Evolutionary conservation across 1,140 invertebrate species (phyloP).

Genomic region (Littorina saxatilis): DNA sequence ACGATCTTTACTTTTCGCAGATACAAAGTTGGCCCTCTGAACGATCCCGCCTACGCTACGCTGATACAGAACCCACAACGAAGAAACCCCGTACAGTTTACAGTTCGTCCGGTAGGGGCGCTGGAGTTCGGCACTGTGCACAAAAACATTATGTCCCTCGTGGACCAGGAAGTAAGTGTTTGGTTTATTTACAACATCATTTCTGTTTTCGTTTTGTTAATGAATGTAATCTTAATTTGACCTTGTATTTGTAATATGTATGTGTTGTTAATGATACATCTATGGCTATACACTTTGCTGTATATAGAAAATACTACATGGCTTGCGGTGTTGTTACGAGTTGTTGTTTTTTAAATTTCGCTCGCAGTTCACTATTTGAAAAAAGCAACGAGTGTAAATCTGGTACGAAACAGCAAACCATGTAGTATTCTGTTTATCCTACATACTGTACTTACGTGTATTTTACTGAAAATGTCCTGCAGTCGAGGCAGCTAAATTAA

Average conservation of each 20-base stretch:
- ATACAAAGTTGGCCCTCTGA: conserved; percentile 38
- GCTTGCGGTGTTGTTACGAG: too few relatives aligned
- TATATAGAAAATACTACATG: not conserved
- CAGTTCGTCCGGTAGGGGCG: conserved; percentile 40
- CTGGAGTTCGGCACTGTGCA: conserved; percentile 38
- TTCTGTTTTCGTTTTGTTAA: not conserved
- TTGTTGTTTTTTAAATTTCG: too few relatives aligned
- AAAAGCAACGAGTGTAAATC: too few relatives aligned
- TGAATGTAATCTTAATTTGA: too few relatives aligned
- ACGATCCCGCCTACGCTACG: conserved; percentile 4
- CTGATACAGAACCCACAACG: conserved; percentile 7
- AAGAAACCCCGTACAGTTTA: conserved; percentile 42
- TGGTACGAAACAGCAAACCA: too few relatives aligned
- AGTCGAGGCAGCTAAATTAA: too few relatives aligned
- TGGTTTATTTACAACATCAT: not conserved
- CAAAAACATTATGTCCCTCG: conserved; percentile 6
- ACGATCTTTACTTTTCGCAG: too few relatives aligned
- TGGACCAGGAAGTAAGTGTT: conserved; percentile 44
- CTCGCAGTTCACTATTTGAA: too few relatives aligned
- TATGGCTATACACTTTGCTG: not conserved
- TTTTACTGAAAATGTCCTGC: too few relatives aligned
- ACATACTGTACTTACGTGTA: too few relatives aligned
- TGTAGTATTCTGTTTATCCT: too few relatives aligned
- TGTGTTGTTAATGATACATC: not conserved
- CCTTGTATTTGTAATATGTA: not conserved